Conservation (phyloP, 2,113 vertebrate genomes). For the Pampusana beccarii region DNA sequence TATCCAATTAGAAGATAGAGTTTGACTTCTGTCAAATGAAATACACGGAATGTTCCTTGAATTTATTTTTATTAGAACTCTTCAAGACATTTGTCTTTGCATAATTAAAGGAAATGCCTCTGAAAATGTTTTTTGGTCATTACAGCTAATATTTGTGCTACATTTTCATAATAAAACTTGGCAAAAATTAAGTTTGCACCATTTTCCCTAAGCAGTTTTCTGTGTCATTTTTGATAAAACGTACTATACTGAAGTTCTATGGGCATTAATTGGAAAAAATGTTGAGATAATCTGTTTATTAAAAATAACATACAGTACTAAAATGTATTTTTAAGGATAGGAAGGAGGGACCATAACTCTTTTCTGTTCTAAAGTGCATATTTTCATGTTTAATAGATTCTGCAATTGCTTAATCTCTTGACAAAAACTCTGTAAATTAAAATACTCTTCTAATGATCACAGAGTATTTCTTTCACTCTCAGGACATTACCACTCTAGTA, state of each 20-base stretch:
- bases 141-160: not conserved
- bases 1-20: not conserved
- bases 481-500: slow-evolving; percentile 48
- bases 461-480: slow-evolving; percentile 45
- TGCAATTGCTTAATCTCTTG: slow-evolving; percentile 51
- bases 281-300: not conserved
- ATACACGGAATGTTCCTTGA: not conserved
- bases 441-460: slow-evolving; percentile 37
- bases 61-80: not conserved
- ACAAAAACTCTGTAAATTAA: slow-evolving; percentile 53
- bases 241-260: not conserved
- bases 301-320: not conserved
- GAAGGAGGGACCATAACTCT: not conserved
- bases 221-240: not conserved
- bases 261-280: not conserved
- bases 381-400: slow-evolving; percentile 21
- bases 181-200: not conserved
- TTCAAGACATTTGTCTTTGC: not conserved
- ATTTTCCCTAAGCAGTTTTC: not conserved
- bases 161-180: not conserved
- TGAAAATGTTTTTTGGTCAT: not conserved
- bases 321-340: not conserved
- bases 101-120: not conserved
- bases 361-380: not conserved
- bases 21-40: not conserved